phyloP scores from a whole-genome alignment of 1,140 invertebrate species.

The Drosophila gunungcola region DNA sequence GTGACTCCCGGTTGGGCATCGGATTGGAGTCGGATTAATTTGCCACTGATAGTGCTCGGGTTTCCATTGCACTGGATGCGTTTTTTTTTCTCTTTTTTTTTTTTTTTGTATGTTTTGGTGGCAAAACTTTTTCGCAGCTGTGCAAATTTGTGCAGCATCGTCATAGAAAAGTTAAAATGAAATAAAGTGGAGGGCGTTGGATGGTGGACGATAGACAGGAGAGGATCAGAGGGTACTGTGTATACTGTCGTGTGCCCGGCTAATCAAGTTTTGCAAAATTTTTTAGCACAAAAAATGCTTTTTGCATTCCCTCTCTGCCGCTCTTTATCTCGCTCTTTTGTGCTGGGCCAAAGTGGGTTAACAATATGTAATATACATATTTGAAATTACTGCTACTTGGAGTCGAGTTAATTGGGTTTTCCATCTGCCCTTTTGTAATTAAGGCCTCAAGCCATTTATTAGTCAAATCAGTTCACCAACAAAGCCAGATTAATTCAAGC shows the following conservation, averaged over 20 bases:
- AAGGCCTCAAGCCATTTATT: slow-evolving; percentile 35
- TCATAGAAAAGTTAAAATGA: slow-evolving; percentile 66
- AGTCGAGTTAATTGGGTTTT: slow-evolving; percentile 47
- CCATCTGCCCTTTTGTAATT: slow-evolving; percentile 26
- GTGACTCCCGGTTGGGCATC: slow-evolving; percentile 43
- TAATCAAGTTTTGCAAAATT: slow-evolving; percentile 75
- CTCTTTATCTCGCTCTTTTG: background rate
- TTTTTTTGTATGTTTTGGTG: slow-evolving; percentile 15
- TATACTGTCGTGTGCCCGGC: slow-evolving; percentile 41
- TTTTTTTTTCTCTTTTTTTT: slow-evolving; percentile 4
- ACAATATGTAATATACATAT: slow-evolving; percentile 45
- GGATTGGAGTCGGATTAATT: slow-evolving; percentile 61
- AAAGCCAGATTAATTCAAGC: slow-evolving; percentile 20
- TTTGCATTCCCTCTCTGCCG: background rate
- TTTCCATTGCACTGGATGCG: slow-evolving; percentile 12
- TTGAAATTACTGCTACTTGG: slow-evolving; percentile 19
- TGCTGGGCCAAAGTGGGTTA: slow-evolving; percentile 35
- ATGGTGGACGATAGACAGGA: slow-evolving; percentile 31
- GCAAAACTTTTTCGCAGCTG: slow-evolving; percentile 50
- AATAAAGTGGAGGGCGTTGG: slow-evolving; percentile 38
- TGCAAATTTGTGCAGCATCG: slow-evolving; percentile 59
- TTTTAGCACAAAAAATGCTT: slow-evolving; percentile 46
- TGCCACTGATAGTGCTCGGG: slow-evolving; percentile 52
- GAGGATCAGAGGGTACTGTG: slow-evolving; percentile 29
- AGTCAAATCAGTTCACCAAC: slow-evolving; percentile 22